Base-by-base conservation (phyloP, 2,888 invertebrate species). In the Drosophila mettleri region DNA sequence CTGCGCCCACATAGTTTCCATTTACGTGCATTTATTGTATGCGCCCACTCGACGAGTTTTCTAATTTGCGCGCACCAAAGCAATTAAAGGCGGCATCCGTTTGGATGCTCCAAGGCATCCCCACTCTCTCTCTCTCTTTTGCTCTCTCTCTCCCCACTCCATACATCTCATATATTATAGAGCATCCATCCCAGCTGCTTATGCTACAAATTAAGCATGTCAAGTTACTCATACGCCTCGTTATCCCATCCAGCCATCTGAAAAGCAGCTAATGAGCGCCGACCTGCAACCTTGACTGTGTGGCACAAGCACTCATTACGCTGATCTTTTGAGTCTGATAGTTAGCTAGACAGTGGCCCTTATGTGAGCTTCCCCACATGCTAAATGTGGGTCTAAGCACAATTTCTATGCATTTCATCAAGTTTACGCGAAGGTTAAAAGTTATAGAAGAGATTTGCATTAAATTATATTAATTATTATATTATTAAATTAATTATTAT, bases 21-120 rank as follows among this genome's bases (percentile, higher is more conserved):
- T 65, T 52, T 57, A 41, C 12, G 53, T 27, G 46, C 73, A 78
- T 58, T 67, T 73, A 67, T 67, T 75, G 60, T 64, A 49, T 63
- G 38, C 29, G 63, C 41, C 53, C 77, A 52, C 29, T 27, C 55
- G 43, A 34, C 49, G 71, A 81, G 82, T 78, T 80, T 81, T 81
- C 82, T 74, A 82, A 82, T 82, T 80, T 80, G 66, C 60, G 57
- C 64, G 54, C 59, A 51, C 27, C 54, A 41, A 41, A 61, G 78
- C 74, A 83, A 80, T 80, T 83, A 80, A 80, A 80, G 51, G 48
- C 55, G 55, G 70, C 74, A 80, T 80, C 66, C 83, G 73, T 59
- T 69, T 14, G 18, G 55, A 52, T 24, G 51, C 20, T 20, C 4
- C n/a, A 16, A 31, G 8, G 43, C 43, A 24, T 24, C 24, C n/a